Percentiles rank a stretch among this genome's conserved stretches.
Conservation (phyloP, 2,797 vertebrate genomes). For the Sandelia bainsii region DNA sequence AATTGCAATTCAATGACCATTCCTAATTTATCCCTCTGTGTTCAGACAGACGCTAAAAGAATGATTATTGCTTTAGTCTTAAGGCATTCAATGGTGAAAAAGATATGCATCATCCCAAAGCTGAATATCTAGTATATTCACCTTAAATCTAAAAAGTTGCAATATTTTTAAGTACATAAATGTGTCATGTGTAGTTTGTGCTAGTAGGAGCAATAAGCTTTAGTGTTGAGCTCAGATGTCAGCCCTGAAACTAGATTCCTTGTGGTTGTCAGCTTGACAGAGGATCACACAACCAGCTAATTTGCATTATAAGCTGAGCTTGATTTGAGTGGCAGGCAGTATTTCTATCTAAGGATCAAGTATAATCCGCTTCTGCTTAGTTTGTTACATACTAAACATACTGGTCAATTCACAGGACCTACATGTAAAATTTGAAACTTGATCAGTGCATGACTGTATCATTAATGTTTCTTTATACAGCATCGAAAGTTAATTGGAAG, state of each 20-base stretch:
- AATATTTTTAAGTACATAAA: background rate
- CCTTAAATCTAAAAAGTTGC: background rate
- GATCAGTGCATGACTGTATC: background rate
- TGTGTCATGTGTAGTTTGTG: slow-evolving; percentile 7
- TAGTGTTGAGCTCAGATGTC: slow-evolving; percentile 19
- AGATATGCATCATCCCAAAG: background rate
- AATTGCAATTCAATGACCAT: background rate
- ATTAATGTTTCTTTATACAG: background rate
- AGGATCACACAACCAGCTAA: slow-evolving; percentile 22
- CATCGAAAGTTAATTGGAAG: background rate
- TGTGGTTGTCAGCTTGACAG: slow-evolving; percentile 13
- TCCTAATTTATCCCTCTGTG: background rate
- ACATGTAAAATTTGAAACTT: slow-evolving; percentile 11
- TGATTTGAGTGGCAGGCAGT: slow-evolving; percentile 17
- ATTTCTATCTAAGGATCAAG: slow-evolving; percentile 17
- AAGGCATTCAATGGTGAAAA: background rate
- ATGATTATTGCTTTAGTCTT: background rate
- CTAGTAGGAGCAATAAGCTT: slow-evolving; percentile 5
- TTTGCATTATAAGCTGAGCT: slow-evolving; percentile 39
- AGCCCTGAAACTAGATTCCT: slow-evolving; percentile 36
- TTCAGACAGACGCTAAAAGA: slow-evolving; percentile 5
- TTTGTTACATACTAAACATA: background rate
- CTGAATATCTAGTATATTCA: background rate
- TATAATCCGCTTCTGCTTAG: slow-evolving; percentile 6
- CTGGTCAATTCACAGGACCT: background rate